These are phyloP conservation scores for Gorsachius magnificus DNA, from an alignment of 2,797 vertebrate species.

Conservation along the genomic window DNA sequence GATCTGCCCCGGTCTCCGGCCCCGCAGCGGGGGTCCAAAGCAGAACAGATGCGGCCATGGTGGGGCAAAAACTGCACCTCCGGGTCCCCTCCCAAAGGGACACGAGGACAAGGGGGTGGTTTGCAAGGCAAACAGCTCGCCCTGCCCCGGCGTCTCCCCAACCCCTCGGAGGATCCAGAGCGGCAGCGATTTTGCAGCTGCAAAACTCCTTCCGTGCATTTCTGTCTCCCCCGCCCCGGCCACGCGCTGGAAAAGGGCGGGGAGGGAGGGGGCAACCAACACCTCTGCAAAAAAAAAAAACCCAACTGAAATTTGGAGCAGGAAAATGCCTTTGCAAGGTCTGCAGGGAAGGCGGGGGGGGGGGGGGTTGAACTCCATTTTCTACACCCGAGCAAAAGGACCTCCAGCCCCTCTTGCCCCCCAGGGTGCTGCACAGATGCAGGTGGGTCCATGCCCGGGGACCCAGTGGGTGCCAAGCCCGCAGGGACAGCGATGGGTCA, in stretches of 20 bases:
- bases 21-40: rapidly evolving
- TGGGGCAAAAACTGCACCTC: neutral
- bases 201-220: neutral
- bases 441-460: rapidly evolving
- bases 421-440: neutral
- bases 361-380: neutral
- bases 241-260: neutral
- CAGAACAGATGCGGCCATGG: rapidly evolving
- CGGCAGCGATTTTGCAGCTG: neutral
- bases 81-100: neutral
- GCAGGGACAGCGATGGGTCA: rapidly evolving
- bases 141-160: neutral
- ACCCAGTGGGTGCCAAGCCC: neutral
- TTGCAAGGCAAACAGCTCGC: neutral
- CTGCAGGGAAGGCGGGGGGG: neutral
- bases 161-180: neutral
- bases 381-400: neutral
- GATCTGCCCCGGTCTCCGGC: neutral
- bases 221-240: neutral
- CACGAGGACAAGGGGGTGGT: rapidly evolving
- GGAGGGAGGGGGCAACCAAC: neutral
- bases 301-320: neutral
- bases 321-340: neutral
- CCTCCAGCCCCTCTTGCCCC: neutral
- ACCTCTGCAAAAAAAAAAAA: neutral